Evolutionary conservation across 2,113 vertebrate genomes (phyloP).

Genomic region (Aythya baeri): DNA sequence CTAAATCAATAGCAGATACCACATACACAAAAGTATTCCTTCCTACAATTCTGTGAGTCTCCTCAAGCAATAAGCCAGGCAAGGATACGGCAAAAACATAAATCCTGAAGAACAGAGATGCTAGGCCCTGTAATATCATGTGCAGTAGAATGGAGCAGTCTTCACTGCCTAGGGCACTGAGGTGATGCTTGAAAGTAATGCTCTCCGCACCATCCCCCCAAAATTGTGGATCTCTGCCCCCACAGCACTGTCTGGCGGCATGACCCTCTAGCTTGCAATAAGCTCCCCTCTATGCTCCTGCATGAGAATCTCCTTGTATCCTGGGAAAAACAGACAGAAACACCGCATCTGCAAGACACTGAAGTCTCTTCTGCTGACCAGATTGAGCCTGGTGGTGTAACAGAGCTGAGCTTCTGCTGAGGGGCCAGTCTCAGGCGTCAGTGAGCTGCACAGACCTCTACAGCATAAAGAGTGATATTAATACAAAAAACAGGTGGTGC

Average conservation of each 20-base stretch:
- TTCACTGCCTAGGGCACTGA: background rate
- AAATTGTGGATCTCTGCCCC: background rate
- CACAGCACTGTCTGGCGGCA: background rate
- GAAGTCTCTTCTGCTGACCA: background rate
- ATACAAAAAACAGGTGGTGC: conserved; percentile 12
- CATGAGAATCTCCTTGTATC: background rate
- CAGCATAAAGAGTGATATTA: background rate
- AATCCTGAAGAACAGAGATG: background rate
- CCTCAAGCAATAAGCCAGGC: background rate
- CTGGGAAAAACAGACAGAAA: conserved; percentile 48
- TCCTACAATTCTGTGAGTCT: background rate
- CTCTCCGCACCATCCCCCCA: background rate
- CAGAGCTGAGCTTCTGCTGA: background rate
- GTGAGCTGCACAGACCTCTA: background rate
- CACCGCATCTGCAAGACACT: background rate
- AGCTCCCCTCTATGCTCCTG: background rate
- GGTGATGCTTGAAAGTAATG: background rate
- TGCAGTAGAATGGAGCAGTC: background rate
- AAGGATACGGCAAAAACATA: background rate
- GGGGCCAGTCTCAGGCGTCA: background rate
- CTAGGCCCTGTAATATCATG: background rate
- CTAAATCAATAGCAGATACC: background rate
- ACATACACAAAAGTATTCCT: background rate
- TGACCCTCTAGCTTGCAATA: background rate
- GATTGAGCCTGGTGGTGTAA: fast-evolving